These are phyloP conservation scores for Romanomermis culicivorax DNA, from an alignment of 2,888 invertebrate species.

Conservation along the genomic window DNA sequence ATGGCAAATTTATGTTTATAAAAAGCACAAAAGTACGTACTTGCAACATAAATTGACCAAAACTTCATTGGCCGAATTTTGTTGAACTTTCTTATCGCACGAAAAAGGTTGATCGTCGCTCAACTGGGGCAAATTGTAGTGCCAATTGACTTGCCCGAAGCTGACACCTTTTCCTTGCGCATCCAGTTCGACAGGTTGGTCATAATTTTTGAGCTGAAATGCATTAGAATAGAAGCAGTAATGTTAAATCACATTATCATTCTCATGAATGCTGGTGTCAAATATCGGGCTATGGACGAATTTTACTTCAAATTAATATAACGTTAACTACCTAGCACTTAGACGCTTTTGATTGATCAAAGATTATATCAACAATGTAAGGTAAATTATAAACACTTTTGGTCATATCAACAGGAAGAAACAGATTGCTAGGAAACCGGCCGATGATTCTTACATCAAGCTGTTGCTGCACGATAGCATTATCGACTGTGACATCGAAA, in stretches of 20 bases:
- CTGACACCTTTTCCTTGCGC: slow-evolving; percentile 55
- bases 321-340: too few relatives aligned
- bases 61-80: neutral
- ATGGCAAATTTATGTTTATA: neutral
- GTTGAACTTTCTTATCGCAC: slow-evolving; percentile 13
- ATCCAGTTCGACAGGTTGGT: slow-evolving; percentile 41
- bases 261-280: too few relatives aligned
- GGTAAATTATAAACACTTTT: too few relatives aligned
- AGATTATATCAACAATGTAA: too few relatives aligned
- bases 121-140: slow-evolving; percentile 47
- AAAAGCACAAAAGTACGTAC: slow-evolving; percentile 12
- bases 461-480: slow-evolving; percentile 51
- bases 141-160: slow-evolving; percentile 43
- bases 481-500: slow-evolving; percentile 18
- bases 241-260: too few relatives aligned
- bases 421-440: too few relatives aligned
- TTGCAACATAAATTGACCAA: slow-evolving; percentile 24
- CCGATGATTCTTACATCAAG: too few relatives aligned
- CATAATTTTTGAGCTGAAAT: slow-evolving; percentile 17
- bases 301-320: neutral
- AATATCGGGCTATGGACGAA: too few relatives aligned
- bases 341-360: too few relatives aligned
- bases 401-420: too few relatives aligned
- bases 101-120: slow-evolving; percentile 23
- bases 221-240: too few relatives aligned